Conservation (phyloP, 2,797 vertebrate species). For the Ctenopoma multispine region DNA sequence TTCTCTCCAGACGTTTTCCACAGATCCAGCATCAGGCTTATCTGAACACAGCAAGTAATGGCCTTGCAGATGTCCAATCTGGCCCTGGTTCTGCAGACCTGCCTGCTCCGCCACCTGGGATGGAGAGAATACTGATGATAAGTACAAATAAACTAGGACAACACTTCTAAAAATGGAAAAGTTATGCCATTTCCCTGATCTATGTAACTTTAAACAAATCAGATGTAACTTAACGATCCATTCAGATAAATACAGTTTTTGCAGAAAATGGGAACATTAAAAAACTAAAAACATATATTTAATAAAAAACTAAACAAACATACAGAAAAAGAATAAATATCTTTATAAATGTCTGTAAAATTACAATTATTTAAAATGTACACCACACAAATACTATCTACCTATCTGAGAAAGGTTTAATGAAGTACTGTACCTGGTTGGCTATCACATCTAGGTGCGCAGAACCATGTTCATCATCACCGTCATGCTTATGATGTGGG, state of each 20-base stretch:
- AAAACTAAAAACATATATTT: not conserved
- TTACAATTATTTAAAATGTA: not conserved
- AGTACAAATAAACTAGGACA: slow-evolving; percentile 8
- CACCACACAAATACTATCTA: no score
- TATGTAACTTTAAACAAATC: not conserved
- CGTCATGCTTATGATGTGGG: slow-evolving; percentile 40
- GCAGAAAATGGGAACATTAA: not conserved
- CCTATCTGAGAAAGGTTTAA: not conserved
- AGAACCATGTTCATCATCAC: slow-evolving; percentile 47
- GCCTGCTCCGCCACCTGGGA: slow-evolving; percentile 86
- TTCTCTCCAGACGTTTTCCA: slow-evolving; percentile 16
- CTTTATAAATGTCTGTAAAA: not conserved
- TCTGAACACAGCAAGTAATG: slow-evolving; percentile 90
- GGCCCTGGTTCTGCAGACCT: slow-evolving; percentile 90
- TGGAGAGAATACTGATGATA: slow-evolving; percentile 12
- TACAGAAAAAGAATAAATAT: no score
- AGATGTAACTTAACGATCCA: not conserved
- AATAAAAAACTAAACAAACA: not conserved
- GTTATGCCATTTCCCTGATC: not conserved
- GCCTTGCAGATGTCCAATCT: slow-evolving; percentile 92
- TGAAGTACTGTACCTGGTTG: slow-evolving; percentile 60
- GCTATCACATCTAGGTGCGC: slow-evolving; percentile 77
- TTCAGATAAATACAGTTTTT: slow-evolving; percentile 18
- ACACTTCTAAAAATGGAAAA: not conserved
- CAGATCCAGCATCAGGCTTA: slow-evolving; percentile 10